Percentiles rank a stretch among this genome's conserved stretches.
phyloP scores from a whole-genome alignment of 2,888 invertebrate genomes.

The Leptinotarsa peninsularis region DNA sequence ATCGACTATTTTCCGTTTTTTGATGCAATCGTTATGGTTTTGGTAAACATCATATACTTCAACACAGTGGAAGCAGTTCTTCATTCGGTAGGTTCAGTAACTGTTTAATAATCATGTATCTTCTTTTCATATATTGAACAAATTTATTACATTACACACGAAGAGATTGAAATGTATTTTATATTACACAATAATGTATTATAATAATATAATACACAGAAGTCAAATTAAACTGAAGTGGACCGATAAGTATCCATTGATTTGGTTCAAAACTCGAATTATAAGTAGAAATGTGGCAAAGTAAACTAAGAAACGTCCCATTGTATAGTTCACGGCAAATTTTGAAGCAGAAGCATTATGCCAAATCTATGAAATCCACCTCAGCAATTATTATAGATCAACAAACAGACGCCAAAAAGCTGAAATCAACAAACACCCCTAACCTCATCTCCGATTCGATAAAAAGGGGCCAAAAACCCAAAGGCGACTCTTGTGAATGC shows the following conservation, averaged over 20 bases:
- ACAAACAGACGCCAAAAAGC: slow-evolving; percentile 3
- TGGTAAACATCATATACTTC: not conserved
- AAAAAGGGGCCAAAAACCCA: not conserved
- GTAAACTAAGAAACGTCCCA: not conserved
- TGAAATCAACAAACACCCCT: not conserved
- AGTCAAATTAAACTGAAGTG: slow-evolving; percentile 22
- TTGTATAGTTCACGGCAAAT: not conserved
- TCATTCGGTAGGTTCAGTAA: slow-evolving; percentile 19
- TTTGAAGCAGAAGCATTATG: slow-evolving; percentile 11
- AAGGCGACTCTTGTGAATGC: slow-evolving; percentile 1
- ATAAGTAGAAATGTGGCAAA: slow-evolving; percentile 19
- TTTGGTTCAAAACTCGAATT: slow-evolving; percentile 7
- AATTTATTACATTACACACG: too few relatives aligned
- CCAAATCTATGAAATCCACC: slow-evolving; percentile 17
- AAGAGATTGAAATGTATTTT: too few relatives aligned
- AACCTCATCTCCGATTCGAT: not conserved
- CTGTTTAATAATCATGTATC: too few relatives aligned
- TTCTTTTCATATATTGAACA: too few relatives aligned
- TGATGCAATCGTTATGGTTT: slow-evolving; percentile 8
- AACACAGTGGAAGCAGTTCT: slow-evolving; percentile 7
- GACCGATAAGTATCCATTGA: not conserved
- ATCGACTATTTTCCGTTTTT: not conserved
- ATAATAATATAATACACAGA: not conserved
- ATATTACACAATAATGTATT: too few relatives aligned
- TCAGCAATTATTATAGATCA: slow-evolving; percentile 1